Conservation (phyloP, 2,113 vertebrate genomes). For the Oenanthe melanoleuca region DNA sequence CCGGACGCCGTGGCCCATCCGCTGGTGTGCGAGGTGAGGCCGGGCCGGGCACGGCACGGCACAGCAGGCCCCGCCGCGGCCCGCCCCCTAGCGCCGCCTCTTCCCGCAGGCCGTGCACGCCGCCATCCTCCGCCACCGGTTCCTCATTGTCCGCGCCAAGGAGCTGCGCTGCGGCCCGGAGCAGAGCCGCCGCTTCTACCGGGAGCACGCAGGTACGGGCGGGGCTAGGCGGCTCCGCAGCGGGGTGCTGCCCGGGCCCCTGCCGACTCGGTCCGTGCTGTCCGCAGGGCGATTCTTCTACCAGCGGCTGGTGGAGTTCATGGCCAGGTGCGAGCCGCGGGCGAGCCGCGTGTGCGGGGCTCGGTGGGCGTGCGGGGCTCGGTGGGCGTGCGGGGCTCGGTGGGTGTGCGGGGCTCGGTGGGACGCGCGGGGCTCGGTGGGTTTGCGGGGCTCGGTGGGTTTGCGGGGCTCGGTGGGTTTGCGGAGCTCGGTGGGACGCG, state of each 20-base stretch:
- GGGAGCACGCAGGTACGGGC: slow-evolving; percentile 86
- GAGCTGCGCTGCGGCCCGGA: slow-evolving; percentile 82
- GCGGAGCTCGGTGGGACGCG: too few species aligned
- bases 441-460: too few species aligned
- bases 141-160: slow-evolving; percentile 83
- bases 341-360: background rate
- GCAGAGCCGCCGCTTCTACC: slow-evolving; percentile 88
- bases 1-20: slow-evolving; percentile 92
- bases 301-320: slow-evolving; percentile 94
- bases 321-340: slow-evolving; percentile 85
- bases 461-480: too few species aligned
- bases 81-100: background rate
- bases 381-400: too few species aligned
- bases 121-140: slow-evolving; percentile 84
- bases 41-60: background rate
- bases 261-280: background rate
- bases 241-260: background rate
- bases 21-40: slow-evolving; percentile 83
- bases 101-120: slow-evolving; percentile 85
- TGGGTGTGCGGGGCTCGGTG: too few species aligned
- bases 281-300: slow-evolving; percentile 91
- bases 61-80: background rate
- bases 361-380: background rate
- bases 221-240: background rate
- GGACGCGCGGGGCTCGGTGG: too few species aligned